phyloP scores from a whole-genome alignment of 2,797 vertebrate species.

The Clarias laeviceps region DNA sequence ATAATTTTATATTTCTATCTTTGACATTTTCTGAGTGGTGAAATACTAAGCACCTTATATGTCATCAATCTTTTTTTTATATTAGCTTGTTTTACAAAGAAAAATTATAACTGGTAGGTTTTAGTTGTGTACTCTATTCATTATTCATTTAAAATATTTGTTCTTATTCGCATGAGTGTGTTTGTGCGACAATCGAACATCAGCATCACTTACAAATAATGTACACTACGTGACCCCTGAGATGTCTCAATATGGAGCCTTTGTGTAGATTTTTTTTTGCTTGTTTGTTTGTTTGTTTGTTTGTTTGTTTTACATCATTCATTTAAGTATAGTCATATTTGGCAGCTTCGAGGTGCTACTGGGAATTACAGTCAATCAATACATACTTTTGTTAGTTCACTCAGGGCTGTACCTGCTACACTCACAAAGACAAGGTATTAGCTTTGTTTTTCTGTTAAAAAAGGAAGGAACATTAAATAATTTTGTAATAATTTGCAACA shows the following conservation, averaged over 20 bases:
- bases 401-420: conserved; percentile 1
- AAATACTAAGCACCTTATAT: neutral
- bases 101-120: neutral
- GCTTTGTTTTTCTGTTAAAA: neutral
- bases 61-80: neutral
- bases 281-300: neutral
- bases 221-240: neutral
- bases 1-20: neutral
- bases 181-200: neutral
- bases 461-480: neutral
- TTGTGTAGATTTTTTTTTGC: neutral
- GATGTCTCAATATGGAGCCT: neutral
- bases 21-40: neutral
- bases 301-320: neutral
- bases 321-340: conserved; percentile 3
- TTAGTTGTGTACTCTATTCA: neutral
- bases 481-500: neutral
- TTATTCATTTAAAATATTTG: neutral
- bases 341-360: neutral
- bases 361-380: conserved; percentile 2
- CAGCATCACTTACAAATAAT: neutral
- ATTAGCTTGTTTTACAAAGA: neutral
- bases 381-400: conserved; percentile 2
- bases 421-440: neutral
- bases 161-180: neutral